These are phyloP conservation scores for Crocuta crocuta DNA, from an alignment of 2,113 vertebrate genomes.

Conservation along the genomic window DNA sequence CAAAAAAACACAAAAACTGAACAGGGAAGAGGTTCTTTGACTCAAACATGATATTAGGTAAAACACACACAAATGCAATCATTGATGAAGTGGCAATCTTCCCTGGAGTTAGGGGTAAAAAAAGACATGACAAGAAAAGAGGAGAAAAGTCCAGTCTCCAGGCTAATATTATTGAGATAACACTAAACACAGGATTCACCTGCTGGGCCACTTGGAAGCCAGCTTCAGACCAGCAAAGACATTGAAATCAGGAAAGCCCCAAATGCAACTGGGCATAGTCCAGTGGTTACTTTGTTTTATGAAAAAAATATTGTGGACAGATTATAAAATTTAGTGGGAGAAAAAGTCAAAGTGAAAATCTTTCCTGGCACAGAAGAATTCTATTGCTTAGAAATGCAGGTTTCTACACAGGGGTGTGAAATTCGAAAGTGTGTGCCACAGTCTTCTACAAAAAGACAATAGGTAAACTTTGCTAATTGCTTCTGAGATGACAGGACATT, in stretches of 20 bases:
- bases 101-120: too few relatives aligned
- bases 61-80: not conserved
- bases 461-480: too few relatives aligned
- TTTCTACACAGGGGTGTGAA: not conserved
- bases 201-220: not conserved
- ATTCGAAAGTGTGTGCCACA: not conserved
- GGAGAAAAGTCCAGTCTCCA: not conserved
- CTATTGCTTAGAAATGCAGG: not conserved
- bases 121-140: not conserved
- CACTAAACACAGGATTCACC: not conserved
- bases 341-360: not conserved
- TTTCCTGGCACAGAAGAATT: not conserved
- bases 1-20: not conserved
- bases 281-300: not conserved
- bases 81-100: not conserved
- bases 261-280: too few relatives aligned
- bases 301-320: not conserved
- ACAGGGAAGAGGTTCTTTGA: not conserved
- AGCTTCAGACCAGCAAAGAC: not conserved
- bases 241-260: not conserved
- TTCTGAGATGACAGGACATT: not conserved
- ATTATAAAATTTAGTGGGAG: not conserved
- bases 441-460: not conserved
- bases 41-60: not conserved
- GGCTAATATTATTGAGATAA: not conserved